phyloP scores from a whole-genome alignment of 2,797 vertebrate genomes.

The Rhodeus uyekii region DNA sequence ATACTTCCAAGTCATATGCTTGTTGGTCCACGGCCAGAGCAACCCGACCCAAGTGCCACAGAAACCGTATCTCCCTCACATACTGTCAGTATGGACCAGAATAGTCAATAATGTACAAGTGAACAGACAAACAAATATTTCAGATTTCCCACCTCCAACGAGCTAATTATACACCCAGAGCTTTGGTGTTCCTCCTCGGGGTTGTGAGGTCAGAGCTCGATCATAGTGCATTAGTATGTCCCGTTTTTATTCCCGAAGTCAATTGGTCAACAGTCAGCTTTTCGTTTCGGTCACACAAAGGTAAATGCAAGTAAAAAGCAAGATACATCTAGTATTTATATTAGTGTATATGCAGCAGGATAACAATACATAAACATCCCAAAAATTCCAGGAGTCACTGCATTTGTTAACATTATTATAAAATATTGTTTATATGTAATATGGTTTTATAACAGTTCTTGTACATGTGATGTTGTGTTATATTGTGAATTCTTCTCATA shows the following conservation, averaged over 20 bases:
- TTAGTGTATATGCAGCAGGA: neutral
- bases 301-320: no score
- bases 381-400: no score
- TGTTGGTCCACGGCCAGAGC: constrained; percentile 79
- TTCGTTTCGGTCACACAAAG: neutral
- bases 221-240: neutral
- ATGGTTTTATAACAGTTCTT: neutral
- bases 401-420: neutral
- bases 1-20: constrained; percentile 84
- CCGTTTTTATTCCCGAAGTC: neutral
- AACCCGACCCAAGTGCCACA: constrained; percentile 76
- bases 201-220: constrained; percentile 60
- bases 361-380: neutral
- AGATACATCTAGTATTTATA: neutral
- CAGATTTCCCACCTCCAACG: constrained; percentile 72
- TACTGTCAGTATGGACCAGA: constrained; percentile 84
- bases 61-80: constrained; percentile 83
- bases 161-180: constrained; percentile 59
- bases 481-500: neutral
- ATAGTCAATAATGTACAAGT: constrained; percentile 87
- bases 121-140: constrained; percentile 78
- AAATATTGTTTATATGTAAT: neutral
- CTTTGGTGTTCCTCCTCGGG: constrained; percentile 56
- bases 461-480: neutral
- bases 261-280: no score